These are phyloP conservation scores for Sitta carolinensis DNA, from an alignment of 2,797 vertebrate species.

Conservation along the genomic window DNA sequence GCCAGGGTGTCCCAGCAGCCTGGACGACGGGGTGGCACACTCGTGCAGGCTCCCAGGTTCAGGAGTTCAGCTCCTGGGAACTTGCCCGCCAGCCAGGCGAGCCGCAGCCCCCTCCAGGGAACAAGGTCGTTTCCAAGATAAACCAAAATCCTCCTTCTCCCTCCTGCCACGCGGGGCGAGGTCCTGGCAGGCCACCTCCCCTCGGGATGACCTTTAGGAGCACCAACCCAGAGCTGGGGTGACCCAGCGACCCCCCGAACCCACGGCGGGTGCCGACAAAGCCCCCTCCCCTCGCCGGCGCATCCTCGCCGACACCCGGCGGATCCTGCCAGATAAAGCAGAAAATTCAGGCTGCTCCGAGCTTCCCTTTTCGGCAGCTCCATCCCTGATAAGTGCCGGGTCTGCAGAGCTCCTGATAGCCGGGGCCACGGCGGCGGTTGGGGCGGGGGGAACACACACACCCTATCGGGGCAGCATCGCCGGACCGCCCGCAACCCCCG, in stretches of 20 bases:
- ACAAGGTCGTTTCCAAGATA: constrained; percentile 87
- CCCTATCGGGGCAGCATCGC: constrained; percentile 84
- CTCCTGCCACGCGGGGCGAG: accelerated
- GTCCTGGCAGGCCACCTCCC: neutral
- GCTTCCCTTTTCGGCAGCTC: constrained; percentile 91
- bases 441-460: constrained; percentile 77
- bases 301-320: constrained; percentile 64
- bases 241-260: neutral
- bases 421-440: constrained; percentile 85
- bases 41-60: neutral
- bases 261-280: accelerated
- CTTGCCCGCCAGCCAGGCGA: constrained; percentile 83
- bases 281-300: neutral
- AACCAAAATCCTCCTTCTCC: constrained; percentile 13
- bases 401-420: constrained; percentile 93
- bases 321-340: constrained; percentile 84
- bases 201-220: accelerated
- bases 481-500: constrained; percentile 84
- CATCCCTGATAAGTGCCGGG: constrained; percentile 90
- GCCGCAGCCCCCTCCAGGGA: constrained; percentile 81
- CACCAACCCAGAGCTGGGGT: neutral
- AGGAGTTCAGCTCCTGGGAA: constrained; percentile 80
- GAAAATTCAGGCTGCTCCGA: constrained; percentile 90
- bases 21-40: neutral
- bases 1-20: neutral